Evolutionary conservation across 37 sponge, comb jelly and placozoan genomes (phyloP), one percentile per base, ranked within the genome.

Genomic region (Halichondria panicea): DNA sequence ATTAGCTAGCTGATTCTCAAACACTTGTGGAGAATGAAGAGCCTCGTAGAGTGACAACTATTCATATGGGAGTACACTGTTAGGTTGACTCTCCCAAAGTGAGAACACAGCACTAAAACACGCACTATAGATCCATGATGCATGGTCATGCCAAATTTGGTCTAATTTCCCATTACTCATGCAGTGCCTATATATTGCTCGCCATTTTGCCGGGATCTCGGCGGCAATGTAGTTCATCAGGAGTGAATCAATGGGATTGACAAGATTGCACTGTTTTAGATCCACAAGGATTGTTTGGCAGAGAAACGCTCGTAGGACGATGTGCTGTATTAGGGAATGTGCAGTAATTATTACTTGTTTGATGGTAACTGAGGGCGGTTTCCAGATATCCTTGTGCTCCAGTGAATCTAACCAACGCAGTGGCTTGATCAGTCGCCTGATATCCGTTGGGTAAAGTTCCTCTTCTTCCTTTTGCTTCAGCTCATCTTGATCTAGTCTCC

Each of bases 141-240:
- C n/a, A n/a, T 34, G 65, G 18, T 7, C 13, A 8, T 64, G 52
- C 52, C 9, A 60, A 24, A 74, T 74, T 12, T n/a, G 44, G 21
- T 74, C 43, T 8, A 74, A 35, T 11, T 74, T 11, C 13, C 42
- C 40, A 24, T 9, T 41, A 18, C 7, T 21, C 3, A 74, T n/a
- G n/a, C n/a, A n/a, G n/a, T n/a, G n/a, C n/a, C n/a, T n/a, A n/a
- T n/a, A n/a, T n/a, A n/a, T n/a, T n/a, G n/a, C n/a, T 59, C 44
- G 57, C 74, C 74, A 74, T 40, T 58, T 36, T 21, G 60, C 59
- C n/a, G 74, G 60, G 3, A 70, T 69, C 3, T 25, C 21, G 30
- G 57, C 71, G 3, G 81, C 81, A 19, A 80, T 72, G 19, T 67
- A 18, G 58, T 80, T 70, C 71, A 80, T 69, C n/a, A 80, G 43